Evolutionary conservation across 2,113 vertebrate genomes (phyloP), one percentile per base, ranked within the genome.

Genomic region (Lepisosteus osseus): DNA sequence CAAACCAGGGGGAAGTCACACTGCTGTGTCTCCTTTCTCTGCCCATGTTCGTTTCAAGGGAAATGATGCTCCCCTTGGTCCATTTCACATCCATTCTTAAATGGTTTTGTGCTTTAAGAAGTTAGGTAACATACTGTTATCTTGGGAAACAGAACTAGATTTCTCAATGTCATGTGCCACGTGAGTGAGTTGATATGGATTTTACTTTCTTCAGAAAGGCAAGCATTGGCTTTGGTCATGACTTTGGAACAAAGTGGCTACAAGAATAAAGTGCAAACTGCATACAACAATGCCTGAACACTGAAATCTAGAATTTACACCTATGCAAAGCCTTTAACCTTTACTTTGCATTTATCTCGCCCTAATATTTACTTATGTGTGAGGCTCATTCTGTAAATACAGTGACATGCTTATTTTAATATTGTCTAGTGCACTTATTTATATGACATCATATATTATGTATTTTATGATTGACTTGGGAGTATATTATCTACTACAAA

Each of bases 1-100:
- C 80, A 88, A 82, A 83, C 73, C 74, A 78, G 71, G 63, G 69
- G n/a, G 12, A 54, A 59, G 51, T 45, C 12, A 59, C 57, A 11
- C 9, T 59, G 57, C 57, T 13, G 14, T 1, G 12, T n/a, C n/a
- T 59, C 57, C 11, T 59, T 59, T 6, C 11, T 59, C 9, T 59
- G 57, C 9, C 57, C n/a, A 15, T 6, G n/a, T 6, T 59, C 9
- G 5, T 59, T 13, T 3, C n/a, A n/a, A 11, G 14, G 57, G 3
- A 43, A 7, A 45, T 13, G 12, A 44, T 66, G 45, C 7, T 15
- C 9, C 13, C 43, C 5, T 43, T 17, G 40, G 55, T 29, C 12
- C 7, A 51, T 12, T 29, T 56, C 17, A 14, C 41, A 9, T 9
- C 9, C 47, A 51, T 51, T 6, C 47, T 5, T 51, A 51, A 51